A percentile compares a stretch with the other conserved stretches of the same genome.
Evolutionary conservation across 30 jellyfish, hydroid and myxozoan genomes (phyloP).

Genomic region (Morbakka virulenta): DNA sequence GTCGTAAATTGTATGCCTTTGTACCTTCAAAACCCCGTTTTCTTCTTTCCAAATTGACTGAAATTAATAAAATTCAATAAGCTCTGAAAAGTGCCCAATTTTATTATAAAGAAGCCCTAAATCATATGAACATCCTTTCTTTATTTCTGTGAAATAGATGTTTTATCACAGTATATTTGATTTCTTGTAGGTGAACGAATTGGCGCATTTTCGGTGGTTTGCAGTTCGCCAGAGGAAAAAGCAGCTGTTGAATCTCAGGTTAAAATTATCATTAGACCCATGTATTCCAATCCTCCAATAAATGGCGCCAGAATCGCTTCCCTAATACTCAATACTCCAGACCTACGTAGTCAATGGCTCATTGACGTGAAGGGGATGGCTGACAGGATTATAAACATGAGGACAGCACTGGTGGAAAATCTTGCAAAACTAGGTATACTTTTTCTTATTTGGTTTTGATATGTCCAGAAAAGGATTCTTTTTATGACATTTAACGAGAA

Average conservation of each 20-base stretch:
- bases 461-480: not conserved
- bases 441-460: not conserved
- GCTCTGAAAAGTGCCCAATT: no score
- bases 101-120: no score
- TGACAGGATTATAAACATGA: slow-evolving; percentile 77
- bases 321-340: slow-evolving; percentile 54
- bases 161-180: no score
- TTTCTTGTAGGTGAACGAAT: slow-evolving; percentile 99
- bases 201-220: slow-evolving; percentile 90
- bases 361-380: slow-evolving; percentile 98
- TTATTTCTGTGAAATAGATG: no score
- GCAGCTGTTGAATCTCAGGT: slow-evolving; percentile 90
- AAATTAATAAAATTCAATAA: no score
- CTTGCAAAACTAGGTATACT: slow-evolving; percentile 76
- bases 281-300: slow-evolving; percentile 98
- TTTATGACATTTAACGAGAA: no score
- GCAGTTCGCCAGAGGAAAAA: slow-evolving; percentile 80
- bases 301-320: slow-evolving; percentile 96
- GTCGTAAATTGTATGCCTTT: no score
- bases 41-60: no score
- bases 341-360: slow-evolving; percentile 83
- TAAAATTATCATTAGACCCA: slow-evolving; percentile 90
- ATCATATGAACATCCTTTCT: no score
- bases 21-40: no score
- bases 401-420: slow-evolving; percentile 63